Base-by-base conservation (phyloP, 2,113 vertebrate genomes). In the Aphyosemion australe region DNA sequence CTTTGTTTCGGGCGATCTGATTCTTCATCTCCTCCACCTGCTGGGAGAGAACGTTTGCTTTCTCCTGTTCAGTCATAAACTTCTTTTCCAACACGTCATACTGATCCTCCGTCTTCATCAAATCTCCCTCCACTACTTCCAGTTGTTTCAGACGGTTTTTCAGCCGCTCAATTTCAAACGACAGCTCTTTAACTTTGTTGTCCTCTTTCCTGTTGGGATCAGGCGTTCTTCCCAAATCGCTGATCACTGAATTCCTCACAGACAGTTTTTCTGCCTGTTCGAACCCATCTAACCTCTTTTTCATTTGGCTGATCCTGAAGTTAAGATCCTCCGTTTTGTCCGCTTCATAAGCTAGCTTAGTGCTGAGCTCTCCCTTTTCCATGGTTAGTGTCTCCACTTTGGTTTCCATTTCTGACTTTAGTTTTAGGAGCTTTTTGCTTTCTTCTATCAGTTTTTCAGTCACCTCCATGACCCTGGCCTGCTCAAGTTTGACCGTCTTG, bases 371-470 rank as follows among this genome's bases (percentile, higher is more conserved):
- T 21, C 94, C 94, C 54, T 93, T 95, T 84, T 98, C 96, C 74
- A 90, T 94, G 8, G 90, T 93, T 78, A 99, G 86, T 69, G 55
- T 79, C 56, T 93, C 94, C 12, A 97, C 92, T 79, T 95, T 97
- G 78, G 92, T 94, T 85, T 98, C 97, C 96, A 98, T 97, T 87
- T 98, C 97, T 0, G 96, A 96, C 86, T 99, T 99, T 42, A 99
- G 67, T 85, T 97, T 99, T 16, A 99, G 84, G 65, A 96, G 90
- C 82, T 94, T 98, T 90, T 97, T 99, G 87, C 97, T 99, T 87
- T 99, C 97, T 57, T 99, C 96, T 61, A 99, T 99, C 58, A 99
- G 72, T 82, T 97, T 98, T 79, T 98, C 97, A 2, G 97, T 99
- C 32, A 99, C 95, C 69, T 97, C 95, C 94, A 95, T 98, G 53